phyloP scores from a whole-genome alignment of 1,140 invertebrate genomes.

The Philopotamus ludificatus region DNA sequence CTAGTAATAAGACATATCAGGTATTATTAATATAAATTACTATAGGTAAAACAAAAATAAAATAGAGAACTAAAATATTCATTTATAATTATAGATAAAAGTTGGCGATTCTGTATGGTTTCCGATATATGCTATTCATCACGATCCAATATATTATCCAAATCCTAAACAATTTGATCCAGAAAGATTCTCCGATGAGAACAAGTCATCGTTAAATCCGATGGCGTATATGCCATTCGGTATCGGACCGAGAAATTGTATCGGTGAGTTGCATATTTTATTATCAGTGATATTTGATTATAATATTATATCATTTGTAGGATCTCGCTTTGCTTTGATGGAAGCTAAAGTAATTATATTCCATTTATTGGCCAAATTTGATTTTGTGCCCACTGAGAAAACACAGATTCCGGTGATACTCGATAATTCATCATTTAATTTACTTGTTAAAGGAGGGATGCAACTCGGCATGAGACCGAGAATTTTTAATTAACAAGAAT shows the following conservation, averaged over 20 bases:
- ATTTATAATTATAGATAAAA: neutral
- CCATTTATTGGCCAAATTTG: neutral
- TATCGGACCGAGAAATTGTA: constrained; percentile 58
- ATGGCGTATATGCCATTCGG: constrained; percentile 51
- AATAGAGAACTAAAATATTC: too few relatives aligned
- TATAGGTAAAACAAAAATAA: too few relatives aligned
- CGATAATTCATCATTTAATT: neutral
- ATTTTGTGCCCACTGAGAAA: neutral
- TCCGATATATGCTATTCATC: constrained; percentile 64
- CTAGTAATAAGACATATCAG: neutral
- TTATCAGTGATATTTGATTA: neutral
- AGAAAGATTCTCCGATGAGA: constrained; percentile 55
- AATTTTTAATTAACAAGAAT: too few relatives aligned
- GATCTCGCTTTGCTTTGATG: neutral
- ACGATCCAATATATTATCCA: constrained; percentile 48
- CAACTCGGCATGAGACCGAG: neutral
- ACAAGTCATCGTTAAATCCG: constrained; percentile 43
- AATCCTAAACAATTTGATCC: constrained; percentile 63
- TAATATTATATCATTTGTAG: constrained; percentile 4
- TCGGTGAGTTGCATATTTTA: constrained; percentile 48
- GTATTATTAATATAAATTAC: too few relatives aligned
- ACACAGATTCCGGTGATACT: neutral
- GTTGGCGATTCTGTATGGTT: constrained; percentile 41
- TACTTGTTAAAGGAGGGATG: neutral
- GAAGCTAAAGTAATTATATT: neutral